Evolutionary conservation across 2,797 vertebrate genomes (phyloP), one percentile per base, ranked within the genome.

Genomic region (Triplophysa bombifrons): DNA sequence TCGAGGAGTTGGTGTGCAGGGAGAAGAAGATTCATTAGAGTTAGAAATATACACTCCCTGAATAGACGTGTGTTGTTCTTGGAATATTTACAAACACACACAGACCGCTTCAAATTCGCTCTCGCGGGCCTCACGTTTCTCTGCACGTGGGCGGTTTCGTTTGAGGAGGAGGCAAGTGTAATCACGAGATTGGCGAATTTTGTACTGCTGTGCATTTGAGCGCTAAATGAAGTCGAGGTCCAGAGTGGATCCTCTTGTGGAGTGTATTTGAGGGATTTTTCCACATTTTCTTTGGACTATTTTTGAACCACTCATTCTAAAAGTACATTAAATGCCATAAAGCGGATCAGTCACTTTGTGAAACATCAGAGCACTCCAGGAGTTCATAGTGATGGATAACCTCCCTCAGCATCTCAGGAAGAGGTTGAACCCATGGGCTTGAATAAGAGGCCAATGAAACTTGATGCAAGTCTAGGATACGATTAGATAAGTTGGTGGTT

Each of bases 311-410:
- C 69, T 72, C 14, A 58, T 25, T 78, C 44, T 56, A 66, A 71
- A 66, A 25, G 63, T 72, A 27, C 78, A 56, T 68, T 72, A 41
- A 51, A 60, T 73, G 51, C 25, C 70, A 63, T 80, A 67, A 72
- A 80, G 70, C 6, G 0, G 38, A 73, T 80, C 67, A 73, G 69
- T 79, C 77, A 79, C 70, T 41, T 58, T 60, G 61, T 73, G 69
- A 72, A 69, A 66, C 61, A 67, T 73, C 61, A 38, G 61, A 67
- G 51, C 61, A 34, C 46, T 55, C 77, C 69, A 56, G 60, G 60
- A 78, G 67, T 41, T 63, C 68, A 64, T 13, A 1, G 76, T 80
- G 78, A 72, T 80, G 51, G 61, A 80, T 56, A 73, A 73, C 78
- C 61, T 80, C 51, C 53, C 69, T 67, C 70, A 19, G 22, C 55